These are phyloP conservation scores for Podarcis cretensis DNA, from an alignment of 2,113 vertebrate genomes.

Conservation along the genomic window DNA sequence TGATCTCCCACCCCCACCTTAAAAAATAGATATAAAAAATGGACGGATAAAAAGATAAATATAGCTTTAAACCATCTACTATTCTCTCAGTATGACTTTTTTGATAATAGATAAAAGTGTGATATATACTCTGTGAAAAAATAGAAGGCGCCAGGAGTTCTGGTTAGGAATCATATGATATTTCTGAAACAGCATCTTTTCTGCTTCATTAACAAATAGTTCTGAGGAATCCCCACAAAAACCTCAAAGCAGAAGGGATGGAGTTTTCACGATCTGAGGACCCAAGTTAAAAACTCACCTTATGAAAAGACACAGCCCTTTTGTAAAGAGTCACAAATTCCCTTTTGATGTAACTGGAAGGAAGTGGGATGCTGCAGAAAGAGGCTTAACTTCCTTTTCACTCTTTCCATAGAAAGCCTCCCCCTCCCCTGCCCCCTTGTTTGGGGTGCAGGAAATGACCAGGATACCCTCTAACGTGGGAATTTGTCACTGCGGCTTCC, in stretches of 20 bases:
- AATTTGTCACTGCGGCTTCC: not conserved
- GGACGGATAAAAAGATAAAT: constrained; percentile 34
- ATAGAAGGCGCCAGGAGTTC: constrained; percentile 20
- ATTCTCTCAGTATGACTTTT: constrained; percentile 8
- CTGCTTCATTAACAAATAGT: not conserved
- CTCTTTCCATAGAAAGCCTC: not conserved
- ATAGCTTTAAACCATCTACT: constrained; percentile 14
- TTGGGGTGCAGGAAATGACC: constrained; percentile 8
- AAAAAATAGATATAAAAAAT: constrained; percentile 40
- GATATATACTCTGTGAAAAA: constrained; percentile 40
- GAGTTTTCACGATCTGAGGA: not conserved
- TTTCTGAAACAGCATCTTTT: constrained; percentile 1
- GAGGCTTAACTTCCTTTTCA: not conserved
- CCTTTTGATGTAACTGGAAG: not conserved
- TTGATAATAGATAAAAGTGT: constrained; percentile 21
- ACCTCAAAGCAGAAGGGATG: not conserved
- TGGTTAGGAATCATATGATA: constrained; percentile 8
- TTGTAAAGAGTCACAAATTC: not conserved
- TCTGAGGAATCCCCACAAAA: not conserved
- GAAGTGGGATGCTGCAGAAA: not conserved
- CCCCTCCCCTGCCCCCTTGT: not conserved
- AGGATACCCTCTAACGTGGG: not conserved
- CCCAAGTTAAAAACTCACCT: not conserved
- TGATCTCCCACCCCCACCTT: not conserved
- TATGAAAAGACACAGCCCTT: constrained; percentile 20